A percentile compares a stretch with the other conserved stretches of the same genome.
Conservation (phyloP, 1,140 invertebrate genomes). For the Pantala flavescens region DNA sequence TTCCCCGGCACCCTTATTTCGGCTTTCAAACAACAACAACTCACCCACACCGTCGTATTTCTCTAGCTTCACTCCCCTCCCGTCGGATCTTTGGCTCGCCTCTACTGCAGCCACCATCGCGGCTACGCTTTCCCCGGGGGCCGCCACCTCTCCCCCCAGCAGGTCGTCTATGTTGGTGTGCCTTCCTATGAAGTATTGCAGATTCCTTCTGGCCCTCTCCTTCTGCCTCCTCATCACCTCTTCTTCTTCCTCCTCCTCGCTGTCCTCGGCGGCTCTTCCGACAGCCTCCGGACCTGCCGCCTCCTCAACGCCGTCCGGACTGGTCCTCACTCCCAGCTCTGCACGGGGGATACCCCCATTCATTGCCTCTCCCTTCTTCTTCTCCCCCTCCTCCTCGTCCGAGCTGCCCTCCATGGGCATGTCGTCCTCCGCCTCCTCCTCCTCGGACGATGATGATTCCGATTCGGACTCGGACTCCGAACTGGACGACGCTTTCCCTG, state of each 20-base stretch:
- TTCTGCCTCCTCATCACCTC: constrained; percentile 18
- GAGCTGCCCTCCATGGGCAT: constrained; percentile 12
- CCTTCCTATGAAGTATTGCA: constrained; percentile 58
- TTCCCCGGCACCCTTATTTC: too few species aligned
- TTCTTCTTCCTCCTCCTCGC: constrained; percentile 28
- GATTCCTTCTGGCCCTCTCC: constrained; percentile 27
- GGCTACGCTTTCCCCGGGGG: background rate
- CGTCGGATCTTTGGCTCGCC: background rate
- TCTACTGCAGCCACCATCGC: background rate
- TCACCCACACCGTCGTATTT: too few species aligned
- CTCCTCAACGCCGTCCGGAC: constrained; percentile 56
- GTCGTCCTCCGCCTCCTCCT: background rate
- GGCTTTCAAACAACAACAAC: too few species aligned
- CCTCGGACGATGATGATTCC: background rate
- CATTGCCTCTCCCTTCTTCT: constrained; percentile 26
- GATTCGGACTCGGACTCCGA: background rate
- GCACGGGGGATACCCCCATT: constrained; percentile 31
- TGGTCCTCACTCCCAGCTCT: constrained; percentile 62
- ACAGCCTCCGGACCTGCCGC: constrained; percentile 32
- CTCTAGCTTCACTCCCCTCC: background rate
- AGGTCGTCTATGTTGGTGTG: constrained; percentile 76
- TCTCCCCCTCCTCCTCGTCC: constrained; percentile 31
- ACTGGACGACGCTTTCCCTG: background rate
- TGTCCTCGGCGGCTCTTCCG: constrained; percentile 28
- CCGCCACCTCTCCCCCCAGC: constrained; percentile 42